Base-by-base conservation (phyloP, 2,113 vertebrate species). In the Pachycephala philippinensis region DNA sequence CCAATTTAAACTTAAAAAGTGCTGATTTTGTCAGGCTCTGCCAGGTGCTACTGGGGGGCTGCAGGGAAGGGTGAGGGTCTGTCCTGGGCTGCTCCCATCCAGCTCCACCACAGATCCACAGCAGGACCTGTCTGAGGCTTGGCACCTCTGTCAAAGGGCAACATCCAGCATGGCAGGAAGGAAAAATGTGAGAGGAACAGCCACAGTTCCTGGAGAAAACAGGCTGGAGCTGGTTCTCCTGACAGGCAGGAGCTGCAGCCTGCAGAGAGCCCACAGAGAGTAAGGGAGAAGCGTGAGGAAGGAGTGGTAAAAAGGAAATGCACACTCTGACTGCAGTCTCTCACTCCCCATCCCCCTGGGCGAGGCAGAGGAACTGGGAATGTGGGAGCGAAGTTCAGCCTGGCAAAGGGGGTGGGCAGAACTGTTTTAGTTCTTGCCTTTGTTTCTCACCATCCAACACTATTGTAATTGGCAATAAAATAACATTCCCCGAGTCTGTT, bases 21-120 rank as follows among this genome's bases (percentile, higher is more conserved):
- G 40, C 53, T 61, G 59, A 11, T 71, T 56, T 64, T 60, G 26
- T 10, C 15, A 13, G 11, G 13, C 24, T 42, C 9, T 30, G 8
- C 4, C 3, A 4, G 52, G 45, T 0, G 0, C 24, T 19, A 6
- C 2, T 24, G 12, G 17, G 5, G 26, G 6, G 60, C 33, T 24
- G 69, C 74, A 37, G 50, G 22, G 42, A 47, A 69, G 54, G 42
- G 37, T 16, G 37, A 60, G 35, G 75, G 56, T 45, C 76, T 54
- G 57, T 31, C 68, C 76, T 4, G 3, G 1, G 24, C 45, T 16
- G 2, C 24, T 10, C 37, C 56, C 52, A 23, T 6, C 54, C 11
- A 4, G 22, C 16, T 47, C 64, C 14, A 2, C 15, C 3, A 14
- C 33, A 40, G 31, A 47, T 30, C n/a, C 11, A 1, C 61, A 37